These are phyloP conservation scores for Heliconius aoede DNA, from an alignment of 2,888 invertebrate species.

Conservation along the genomic window DNA sequence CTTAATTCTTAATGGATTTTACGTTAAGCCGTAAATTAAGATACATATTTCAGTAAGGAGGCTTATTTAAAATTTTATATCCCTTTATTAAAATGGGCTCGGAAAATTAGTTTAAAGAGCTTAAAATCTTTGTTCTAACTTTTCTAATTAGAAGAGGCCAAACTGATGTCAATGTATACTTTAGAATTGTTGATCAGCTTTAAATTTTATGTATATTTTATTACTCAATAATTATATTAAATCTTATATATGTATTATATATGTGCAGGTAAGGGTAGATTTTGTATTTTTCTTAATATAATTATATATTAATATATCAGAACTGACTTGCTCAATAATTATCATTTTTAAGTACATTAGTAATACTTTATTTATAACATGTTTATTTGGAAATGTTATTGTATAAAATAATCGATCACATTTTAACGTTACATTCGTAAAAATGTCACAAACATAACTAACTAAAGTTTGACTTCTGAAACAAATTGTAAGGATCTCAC, in stretches of 20 bases:
- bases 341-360: neutral
- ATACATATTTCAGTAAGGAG: conserved; percentile 19
- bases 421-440: neutral
- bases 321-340: neutral
- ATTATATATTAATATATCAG: neutral
- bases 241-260: neutral
- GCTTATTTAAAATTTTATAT: conserved; percentile 26
- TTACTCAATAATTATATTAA: conserved; percentile 48
- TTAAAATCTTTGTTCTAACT: conserved; percentile 36
- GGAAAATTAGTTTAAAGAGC: conserved; percentile 34
- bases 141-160: conserved; percentile 35
- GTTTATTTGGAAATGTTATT: neutral
- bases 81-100: conserved; percentile 26
- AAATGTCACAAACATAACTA: neutral
- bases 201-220: conserved; percentile 13
- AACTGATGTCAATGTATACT: conserved; percentile 35
- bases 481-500: neutral
- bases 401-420: neutral
- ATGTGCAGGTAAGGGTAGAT: neutral
- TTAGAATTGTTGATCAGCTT: conserved; percentile 31
- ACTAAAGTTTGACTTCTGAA: neutral
- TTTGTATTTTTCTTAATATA: neutral
- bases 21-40: conserved; percentile 14
- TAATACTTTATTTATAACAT: too few relatives aligned
- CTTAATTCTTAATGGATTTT: conserved; percentile 9